These are phyloP conservation scores for Drosophila lutescens DNA, from an alignment of 2,888 invertebrate species.

Conservation along the genomic window DNA sequence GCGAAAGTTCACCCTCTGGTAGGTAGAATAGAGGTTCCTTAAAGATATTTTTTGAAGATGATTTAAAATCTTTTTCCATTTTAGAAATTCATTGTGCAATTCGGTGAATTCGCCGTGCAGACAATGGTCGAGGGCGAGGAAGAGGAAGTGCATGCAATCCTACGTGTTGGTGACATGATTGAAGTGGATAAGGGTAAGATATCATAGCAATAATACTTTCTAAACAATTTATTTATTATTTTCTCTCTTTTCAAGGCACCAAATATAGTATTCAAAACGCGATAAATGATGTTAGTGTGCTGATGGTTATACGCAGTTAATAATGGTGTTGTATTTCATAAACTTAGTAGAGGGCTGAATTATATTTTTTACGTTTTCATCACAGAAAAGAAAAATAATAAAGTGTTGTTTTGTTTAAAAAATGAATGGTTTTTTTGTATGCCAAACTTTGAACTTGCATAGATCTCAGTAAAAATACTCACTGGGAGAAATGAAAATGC, in stretches of 20 bases:
- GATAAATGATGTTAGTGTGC: slow-evolving; percentile 34
- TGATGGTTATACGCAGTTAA: slow-evolving; percentile 48
- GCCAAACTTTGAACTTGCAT: too few relatives aligned
- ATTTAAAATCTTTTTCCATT: neutral
- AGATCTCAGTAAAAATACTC: too few relatives aligned
- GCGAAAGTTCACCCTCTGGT: slow-evolving; percentile 62
- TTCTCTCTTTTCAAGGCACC: slow-evolving; percentile 38
- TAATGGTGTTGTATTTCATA: neutral
- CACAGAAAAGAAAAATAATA: neutral
- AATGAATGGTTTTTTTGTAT: neutral
- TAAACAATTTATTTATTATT: neutral
- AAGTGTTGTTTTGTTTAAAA: slow-evolving; percentile 8
- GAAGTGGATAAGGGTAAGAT: slow-evolving; percentile 60
- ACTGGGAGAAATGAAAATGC: neutral
- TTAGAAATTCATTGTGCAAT: slow-evolving; percentile 68
- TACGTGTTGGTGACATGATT: slow-evolving; percentile 64
- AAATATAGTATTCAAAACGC: slow-evolving; percentile 49
- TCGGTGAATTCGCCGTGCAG: slow-evolving; percentile 63
- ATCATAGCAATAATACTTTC: neutral
- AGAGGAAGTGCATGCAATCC: slow-evolving; percentile 8
- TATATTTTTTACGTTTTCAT: slow-evolving; percentile 1
- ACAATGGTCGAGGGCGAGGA: slow-evolving; percentile 18
- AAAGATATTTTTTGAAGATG: neutral
- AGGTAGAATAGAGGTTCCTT: neutral
- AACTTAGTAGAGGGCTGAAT: neutral